Base-by-base conservation (phyloP, 2,888 invertebrate species). In the Pristionchus maxplancki region DNA sequence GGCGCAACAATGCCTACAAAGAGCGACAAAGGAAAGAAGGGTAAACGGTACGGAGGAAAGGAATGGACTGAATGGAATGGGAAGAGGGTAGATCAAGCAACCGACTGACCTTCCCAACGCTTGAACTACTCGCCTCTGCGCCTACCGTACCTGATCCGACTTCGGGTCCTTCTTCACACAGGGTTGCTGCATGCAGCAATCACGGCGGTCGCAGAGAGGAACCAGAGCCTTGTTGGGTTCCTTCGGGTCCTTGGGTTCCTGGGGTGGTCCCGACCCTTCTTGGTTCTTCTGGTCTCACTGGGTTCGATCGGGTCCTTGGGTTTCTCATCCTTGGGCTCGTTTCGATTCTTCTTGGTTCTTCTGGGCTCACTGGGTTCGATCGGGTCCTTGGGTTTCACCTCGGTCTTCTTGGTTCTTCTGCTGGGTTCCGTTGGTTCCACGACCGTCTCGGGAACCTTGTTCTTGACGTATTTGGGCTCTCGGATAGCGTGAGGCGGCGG, bases 161-260 rank as follows among this genome's bases (percentile, higher is more conserved):
- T 37, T 40, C 17, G 71, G 40, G 9, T 78, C 34, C n/a, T 78
- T 78, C 78, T 78, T 78, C 78, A 78, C 78, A 78, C 78, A 78
- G 9, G 78, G 78, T 13, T 78, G 48, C 78, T 78, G 78, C 78
- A 78, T 78, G 44, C 78, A 78, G 48, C 78, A 78, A 8, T 78
- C 78, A 48, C 78, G 44, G 15, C 78, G 44, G n/a, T 78, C 78
- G 17, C 78, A 78, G 13, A 78, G 48, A 2, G 78, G 78, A n/a
- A 2, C 71, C 71, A 34, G 31, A 15, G 34, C 31, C 31, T 67
- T 34, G 31, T 15, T 28, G n/a, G 28, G 48, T 78, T 78, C 78
- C 78, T 48, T 44, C n/a, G 78, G n/a, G n/a, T n/a, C n/a, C n/a
- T n/a, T n/a, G n/a, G n/a, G n/a, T n/a, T n/a, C n/a, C n/a, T n/a